These are phyloP conservation scores for Gila orcuttii DNA, from an alignment of 2,113 vertebrate species.

Conservation along the genomic window DNA sequence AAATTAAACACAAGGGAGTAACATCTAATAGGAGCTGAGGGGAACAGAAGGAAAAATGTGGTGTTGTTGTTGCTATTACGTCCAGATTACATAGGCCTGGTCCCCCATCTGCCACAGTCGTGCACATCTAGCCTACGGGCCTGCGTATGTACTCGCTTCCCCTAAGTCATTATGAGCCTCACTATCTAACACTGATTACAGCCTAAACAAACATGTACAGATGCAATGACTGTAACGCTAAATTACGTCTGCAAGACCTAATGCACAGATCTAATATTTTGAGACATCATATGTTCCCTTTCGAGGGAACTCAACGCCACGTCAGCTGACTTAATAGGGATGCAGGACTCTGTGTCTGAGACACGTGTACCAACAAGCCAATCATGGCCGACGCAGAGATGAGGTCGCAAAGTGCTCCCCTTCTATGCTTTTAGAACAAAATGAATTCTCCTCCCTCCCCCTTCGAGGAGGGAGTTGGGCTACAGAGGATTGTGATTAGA, in stretches of 20 bases:
- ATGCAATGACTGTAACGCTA: not conserved
- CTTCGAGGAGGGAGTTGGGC: too few species aligned
- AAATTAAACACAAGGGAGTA: conserved; percentile 24
- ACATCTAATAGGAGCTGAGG: conserved; percentile 1
- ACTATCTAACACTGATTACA: not conserved
- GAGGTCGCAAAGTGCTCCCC: too few species aligned
- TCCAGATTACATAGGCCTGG: conserved; percentile 19
- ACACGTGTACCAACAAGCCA: too few species aligned
- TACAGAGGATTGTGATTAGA: too few species aligned
- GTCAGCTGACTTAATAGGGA: too few species aligned
- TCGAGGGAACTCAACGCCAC: too few species aligned
- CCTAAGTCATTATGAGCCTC: not conserved
- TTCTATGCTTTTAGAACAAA: too few species aligned
- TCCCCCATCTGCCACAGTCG: conserved; percentile 31
- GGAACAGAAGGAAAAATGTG: too few species aligned
- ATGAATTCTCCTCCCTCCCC: too few species aligned
- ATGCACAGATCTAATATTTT: not conserved
- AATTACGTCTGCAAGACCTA: not conserved
- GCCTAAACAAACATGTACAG: not conserved
- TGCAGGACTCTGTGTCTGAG: too few species aligned
- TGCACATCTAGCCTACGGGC: conserved; percentile 26
- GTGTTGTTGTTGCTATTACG: too few species aligned
- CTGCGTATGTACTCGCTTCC: conserved; percentile 14
- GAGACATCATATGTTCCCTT: not conserved
- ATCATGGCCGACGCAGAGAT: too few species aligned